Conservation (phyloP, 2,113 vertebrate genomes). For the Scytalopus superciliaris region DNA sequence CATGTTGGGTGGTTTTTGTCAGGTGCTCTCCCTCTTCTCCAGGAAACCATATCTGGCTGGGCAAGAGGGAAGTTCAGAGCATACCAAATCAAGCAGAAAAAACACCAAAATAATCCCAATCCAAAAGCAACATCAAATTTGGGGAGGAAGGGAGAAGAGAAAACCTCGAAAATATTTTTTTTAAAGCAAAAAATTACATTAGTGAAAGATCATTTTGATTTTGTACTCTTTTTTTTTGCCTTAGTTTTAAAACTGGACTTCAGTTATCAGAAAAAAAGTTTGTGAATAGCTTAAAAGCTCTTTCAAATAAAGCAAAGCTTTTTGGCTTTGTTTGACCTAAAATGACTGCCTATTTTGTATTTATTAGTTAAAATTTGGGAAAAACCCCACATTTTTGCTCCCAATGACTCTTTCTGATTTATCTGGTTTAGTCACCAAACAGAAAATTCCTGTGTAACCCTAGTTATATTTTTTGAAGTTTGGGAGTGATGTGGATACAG, state of each 20-base stretch:
- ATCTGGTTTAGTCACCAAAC: neutral
- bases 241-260: neutral
- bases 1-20: neutral
- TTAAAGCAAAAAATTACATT: neutral
- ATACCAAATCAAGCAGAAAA: neutral
- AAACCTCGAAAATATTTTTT: neutral
- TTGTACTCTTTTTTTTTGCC: neutral
- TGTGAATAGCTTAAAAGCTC: neutral
- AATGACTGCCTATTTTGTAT: neutral
- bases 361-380: neutral
- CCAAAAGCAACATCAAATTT: neutral
- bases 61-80: neutral
- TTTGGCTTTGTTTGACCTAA: neutral
- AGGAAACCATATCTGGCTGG: neutral
- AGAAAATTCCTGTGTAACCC: neutral
- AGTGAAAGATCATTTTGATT: neutral
- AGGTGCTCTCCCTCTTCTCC: neutral
- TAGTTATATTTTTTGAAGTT: neutral
- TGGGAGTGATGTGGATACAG: neutral
- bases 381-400: accelerated
- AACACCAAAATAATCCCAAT: accelerated
- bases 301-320: neutral
- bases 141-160: neutral
- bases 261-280: neutral
- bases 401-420: neutral